Evolutionary conservation across 2,797 vertebrate genomes (phyloP).

Genomic region (Neosalanx taihuensis): DNA sequence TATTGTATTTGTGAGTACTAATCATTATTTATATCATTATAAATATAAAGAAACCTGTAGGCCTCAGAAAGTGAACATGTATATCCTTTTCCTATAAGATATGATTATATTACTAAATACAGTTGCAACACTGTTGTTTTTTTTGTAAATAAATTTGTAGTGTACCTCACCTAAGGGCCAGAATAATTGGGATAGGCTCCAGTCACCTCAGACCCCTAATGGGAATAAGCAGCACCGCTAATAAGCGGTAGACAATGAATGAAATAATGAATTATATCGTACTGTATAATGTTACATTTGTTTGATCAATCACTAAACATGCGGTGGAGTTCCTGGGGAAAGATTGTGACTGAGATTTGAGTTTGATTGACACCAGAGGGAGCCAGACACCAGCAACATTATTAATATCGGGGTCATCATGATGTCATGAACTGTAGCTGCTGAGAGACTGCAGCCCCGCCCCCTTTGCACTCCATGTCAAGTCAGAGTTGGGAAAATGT

Average conservation of each 20-base stretch:
- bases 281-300: not conserved
- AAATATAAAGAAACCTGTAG: no score
- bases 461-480: not conserved
- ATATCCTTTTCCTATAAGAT: no score
- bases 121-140: not conserved
- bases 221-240: no score
- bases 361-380: constrained; percentile 29
- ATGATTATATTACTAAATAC: not conserved
- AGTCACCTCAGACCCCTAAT: no score
- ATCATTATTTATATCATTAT: not conserved
- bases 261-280: not conserved
- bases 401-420: not conserved
- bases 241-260: no score
- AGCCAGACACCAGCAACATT: constrained; percentile 36
- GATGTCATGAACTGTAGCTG: not conserved
- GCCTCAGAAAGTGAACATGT: no score
- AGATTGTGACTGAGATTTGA: not conserved
- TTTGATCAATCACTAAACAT: not conserved
- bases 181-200: no score
- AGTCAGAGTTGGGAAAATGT: no score
- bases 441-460: not conserved
- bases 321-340: not conserved
- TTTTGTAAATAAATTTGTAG: not conserved
- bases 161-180: no score
- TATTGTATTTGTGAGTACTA: no score